Percentiles rank a stretch among this genome's conserved stretches.
Evolutionary conservation across 2,113 vertebrate genomes (phyloP).

Genomic region (Pelecanoides urinatrix): DNA sequence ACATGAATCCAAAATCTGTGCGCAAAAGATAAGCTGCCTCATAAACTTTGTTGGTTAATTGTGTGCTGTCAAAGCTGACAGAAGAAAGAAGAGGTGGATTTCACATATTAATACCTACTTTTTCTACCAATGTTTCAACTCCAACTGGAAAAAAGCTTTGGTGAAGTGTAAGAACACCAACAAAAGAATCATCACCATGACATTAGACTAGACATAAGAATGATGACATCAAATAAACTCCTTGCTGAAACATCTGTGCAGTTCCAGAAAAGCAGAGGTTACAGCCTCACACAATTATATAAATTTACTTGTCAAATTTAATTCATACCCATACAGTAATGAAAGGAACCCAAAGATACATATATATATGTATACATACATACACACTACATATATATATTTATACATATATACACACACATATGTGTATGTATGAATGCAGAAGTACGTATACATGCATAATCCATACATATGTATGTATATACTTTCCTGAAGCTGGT

Average conservation of each 20-base stretch:
- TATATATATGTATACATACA: not conserved
- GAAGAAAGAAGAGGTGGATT: not conserved
- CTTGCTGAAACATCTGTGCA: not conserved
- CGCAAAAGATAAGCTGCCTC: conserved; percentile 21
- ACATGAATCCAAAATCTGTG: conserved; percentile 98
- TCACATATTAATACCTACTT: not conserved
- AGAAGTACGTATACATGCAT: not conserved
- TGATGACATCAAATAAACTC: not conserved
- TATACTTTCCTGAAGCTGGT: not conserved
- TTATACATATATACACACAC: not conserved
- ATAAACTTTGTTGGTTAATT: not conserved
- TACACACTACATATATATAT: not conserved
- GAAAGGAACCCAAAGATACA: not conserved
- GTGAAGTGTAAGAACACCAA: not conserved
- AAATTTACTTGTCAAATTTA: not conserved
- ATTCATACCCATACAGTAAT: not conserved
- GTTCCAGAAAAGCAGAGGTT: conserved; percentile 1
- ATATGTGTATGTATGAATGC: not conserved
- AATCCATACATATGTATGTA: not conserved
- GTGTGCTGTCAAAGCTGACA: not conserved
- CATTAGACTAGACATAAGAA: not conserved
- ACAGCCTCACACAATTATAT: not conserved
- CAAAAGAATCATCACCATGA: not conserved
- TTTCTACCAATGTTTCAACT: not conserved
- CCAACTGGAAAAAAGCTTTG: not conserved